Percentiles rank a stretch among this genome's conserved stretches.
phyloP scores from a whole-genome alignment of 2,888 invertebrate genomes.

The Lacanobia oleracea region DNA sequence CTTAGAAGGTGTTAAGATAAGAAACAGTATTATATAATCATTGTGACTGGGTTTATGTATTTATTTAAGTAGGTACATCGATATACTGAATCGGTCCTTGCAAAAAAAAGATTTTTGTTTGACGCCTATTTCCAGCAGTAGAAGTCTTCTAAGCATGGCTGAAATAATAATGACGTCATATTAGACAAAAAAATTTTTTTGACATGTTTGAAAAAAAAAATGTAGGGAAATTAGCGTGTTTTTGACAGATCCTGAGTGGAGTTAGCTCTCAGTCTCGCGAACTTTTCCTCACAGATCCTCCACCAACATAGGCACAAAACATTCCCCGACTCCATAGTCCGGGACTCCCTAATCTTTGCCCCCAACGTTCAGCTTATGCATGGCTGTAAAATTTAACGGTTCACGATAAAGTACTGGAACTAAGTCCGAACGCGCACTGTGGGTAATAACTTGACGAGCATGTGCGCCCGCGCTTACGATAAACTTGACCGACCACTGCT shows the following conservation, averaged over 20 bases:
- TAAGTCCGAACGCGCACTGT: slow-evolving; percentile 80
- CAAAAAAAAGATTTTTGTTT: no score
- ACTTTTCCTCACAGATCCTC: background rate
- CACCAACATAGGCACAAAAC: slow-evolving; percentile 28
- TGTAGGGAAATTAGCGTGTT: no score
- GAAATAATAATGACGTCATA: background rate
- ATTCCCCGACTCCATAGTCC: rapidly evolving
- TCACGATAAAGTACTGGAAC: slow-evolving; percentile 86
- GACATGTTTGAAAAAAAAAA: no score
- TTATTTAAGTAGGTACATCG: no score
- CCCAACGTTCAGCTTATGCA: slow-evolving; percentile 80
- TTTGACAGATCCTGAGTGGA: no score
- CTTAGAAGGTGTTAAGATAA: no score
- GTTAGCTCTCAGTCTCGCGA: no score
- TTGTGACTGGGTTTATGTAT: no score
- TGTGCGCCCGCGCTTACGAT: slow-evolving; percentile 62
- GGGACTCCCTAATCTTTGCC: slow-evolving; percentile 50
- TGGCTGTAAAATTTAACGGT: slow-evolving; percentile 88
- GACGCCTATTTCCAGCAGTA: background rate
- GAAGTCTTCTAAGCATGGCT: background rate
- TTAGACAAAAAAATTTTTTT: no score
- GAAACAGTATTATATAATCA: background rate
- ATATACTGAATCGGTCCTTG: background rate
- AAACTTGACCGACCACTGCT: slow-evolving; percentile 29
- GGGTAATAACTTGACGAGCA: slow-evolving; percentile 74